Evolutionary conservation across 2,888 invertebrate genomes (phyloP).

Genomic region (Drosophila anomelani): DNA sequence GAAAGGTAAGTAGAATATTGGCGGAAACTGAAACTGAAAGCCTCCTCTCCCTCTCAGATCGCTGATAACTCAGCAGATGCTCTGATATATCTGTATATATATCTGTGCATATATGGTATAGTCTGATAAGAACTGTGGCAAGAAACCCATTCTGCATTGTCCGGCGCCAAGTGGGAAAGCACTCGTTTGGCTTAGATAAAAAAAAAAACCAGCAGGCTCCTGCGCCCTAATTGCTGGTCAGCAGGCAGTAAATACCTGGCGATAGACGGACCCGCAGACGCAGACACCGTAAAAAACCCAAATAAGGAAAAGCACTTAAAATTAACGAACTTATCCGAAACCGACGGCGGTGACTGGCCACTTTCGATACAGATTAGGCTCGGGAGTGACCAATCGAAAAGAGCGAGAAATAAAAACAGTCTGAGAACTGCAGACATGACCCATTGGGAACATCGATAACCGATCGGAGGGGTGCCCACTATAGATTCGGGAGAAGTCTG

Average conservation of each 20-base stretch:
- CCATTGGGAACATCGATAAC: slow-evolving; percentile 23
- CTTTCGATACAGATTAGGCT: slow-evolving; percentile 21
- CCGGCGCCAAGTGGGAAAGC: not conserved
- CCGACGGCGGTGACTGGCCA: slow-evolving; percentile 23
- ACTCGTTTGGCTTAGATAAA: slow-evolving; percentile 17
- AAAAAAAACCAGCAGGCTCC: slow-evolving; percentile 7
- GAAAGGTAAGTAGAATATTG: not conserved
- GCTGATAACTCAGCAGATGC: slow-evolving; percentile 10
- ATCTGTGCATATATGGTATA: not conserved
- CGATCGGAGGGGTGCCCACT: not conserved
- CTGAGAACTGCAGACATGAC: slow-evolving; percentile 19
- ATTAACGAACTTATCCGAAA: slow-evolving; percentile 33
- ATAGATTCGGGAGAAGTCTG: slow-evolving; percentile 1
- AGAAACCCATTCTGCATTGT: not conserved
- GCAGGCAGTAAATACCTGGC: slow-evolving; percentile 24
- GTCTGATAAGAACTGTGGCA: slow-evolving; percentile 6
- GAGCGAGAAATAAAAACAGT: not conserved
- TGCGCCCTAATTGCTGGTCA: slow-evolving; percentile 19
- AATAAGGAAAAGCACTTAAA: slow-evolving; percentile 11
- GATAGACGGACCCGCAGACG: slow-evolving; percentile 33
- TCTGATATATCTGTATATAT: not conserved
- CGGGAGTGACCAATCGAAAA: slow-evolving; percentile 14
- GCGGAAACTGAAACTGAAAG: not conserved
- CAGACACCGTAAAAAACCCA: slow-evolving; percentile 25
- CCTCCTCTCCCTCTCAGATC: not conserved